Base-by-base conservation (phyloP, 2,113 vertebrate species). In the Gnathonemus longibarbis region DNA sequence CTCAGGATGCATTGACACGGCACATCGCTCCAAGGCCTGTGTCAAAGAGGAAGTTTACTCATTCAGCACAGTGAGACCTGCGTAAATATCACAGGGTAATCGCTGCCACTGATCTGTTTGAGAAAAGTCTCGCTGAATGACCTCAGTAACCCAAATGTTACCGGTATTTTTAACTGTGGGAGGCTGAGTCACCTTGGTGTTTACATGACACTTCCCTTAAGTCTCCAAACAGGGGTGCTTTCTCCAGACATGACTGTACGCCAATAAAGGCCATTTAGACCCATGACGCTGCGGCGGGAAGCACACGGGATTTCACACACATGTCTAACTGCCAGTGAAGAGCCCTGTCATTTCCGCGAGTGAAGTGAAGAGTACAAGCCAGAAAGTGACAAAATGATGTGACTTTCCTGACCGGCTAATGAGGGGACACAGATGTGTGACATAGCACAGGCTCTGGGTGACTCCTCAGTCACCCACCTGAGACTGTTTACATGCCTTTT, bases 21-120 rank as follows among this genome's bases (percentile, higher is more conserved):
- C 95, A 19, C 96, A 96, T 91, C 97, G 94, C 90, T 97, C 97
- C 93, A 97, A 92, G 19, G 96, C 96, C 96, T 97, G 90, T 89
- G 74, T 91, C 88, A 91, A 89, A 90, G 92, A 89, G 62, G 92
- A 13, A 0, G 15, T 83, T 89, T 70, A 77, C 87, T 90, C 89
- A 66, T 89, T 50, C 49, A 83, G 10, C n/a, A 70, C 10, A 1
- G 62, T 31, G 62, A 70, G 62, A 70, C 62, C n/a, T 31, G 74
- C 4, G 46, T 8, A 6, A 85, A 42, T 27, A 88, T 42, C 66
- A 90, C 88, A 91, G 13, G 74, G 35, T 80, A 35, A 80, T 80
- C 35, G 15, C 35, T 80, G 39, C 13, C 74, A 42, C 31, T 35
- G 83, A 21, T 85, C 45, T 17, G 9, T 87, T 87, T 49, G 85